These are phyloP conservation scores for Podarcis muralis DNA, from an alignment of 2,113 vertebrate genomes.

Conservation along the genomic window DNA sequence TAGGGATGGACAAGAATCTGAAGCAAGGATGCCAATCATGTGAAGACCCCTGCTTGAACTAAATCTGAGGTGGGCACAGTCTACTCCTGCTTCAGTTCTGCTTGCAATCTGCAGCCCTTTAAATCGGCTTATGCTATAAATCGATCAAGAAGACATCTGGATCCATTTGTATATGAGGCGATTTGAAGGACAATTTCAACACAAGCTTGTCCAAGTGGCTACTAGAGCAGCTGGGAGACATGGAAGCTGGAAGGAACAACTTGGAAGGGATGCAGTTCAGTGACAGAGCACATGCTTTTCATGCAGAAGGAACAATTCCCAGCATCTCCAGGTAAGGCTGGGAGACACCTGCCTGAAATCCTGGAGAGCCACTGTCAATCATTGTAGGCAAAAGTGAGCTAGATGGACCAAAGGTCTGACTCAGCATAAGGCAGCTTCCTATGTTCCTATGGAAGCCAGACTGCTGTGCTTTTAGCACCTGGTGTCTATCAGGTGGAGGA, in stretches of 20 bases:
- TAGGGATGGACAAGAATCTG: not conserved
- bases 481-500: not conserved
- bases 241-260: too few relatives aligned
- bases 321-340: too few relatives aligned
- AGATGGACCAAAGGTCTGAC: too few relatives aligned
- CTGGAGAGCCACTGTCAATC: too few relatives aligned
- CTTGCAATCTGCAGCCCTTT: not conserved
- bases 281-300: too few relatives aligned
- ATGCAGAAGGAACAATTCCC: too few relatives aligned
- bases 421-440: not conserved
- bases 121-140: not conserved
- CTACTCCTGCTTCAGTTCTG: too few relatives aligned
- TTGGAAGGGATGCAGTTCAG: too few relatives aligned
- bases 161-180: not conserved
- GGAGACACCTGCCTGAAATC: too few relatives aligned
- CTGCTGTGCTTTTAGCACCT: not conserved
- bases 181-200: not conserved
- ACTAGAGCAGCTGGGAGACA: not conserved
- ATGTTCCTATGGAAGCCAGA: not conserved
- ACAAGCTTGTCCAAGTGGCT: not conserved
- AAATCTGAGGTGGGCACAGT: not conserved
- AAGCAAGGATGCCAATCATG: not conserved
- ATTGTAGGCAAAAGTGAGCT: too few relatives aligned
- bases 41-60: not conserved
- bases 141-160: not conserved